Percentiles rank a stretch among this genome's conserved stretches.
phyloP scores from a whole-genome alignment of 1,140 invertebrate species.

The Vanessa atalanta region DNA sequence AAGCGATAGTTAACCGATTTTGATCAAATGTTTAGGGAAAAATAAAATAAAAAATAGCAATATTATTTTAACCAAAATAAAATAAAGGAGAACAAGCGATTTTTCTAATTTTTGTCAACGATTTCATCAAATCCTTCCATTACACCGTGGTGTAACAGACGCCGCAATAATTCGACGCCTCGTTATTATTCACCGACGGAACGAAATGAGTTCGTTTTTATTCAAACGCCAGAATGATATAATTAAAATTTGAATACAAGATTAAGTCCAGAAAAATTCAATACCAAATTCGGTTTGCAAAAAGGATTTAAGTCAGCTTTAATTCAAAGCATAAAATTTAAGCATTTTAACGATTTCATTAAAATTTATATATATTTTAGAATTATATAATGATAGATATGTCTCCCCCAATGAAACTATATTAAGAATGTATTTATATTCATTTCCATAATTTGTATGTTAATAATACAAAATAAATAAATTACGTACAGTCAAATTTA shows the following conservation, averaged over 20 bases:
- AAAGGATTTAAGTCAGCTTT: constrained; percentile 25
- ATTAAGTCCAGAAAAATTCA: constrained; percentile 75
- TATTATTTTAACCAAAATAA: too few relatives aligned
- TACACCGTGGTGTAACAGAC: constrained; percentile 56
- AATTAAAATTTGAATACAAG: constrained; percentile 79
- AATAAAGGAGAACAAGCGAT: too few relatives aligned
- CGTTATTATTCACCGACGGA: constrained; percentile 73
- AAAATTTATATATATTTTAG: neutral
- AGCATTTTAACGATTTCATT: neutral
- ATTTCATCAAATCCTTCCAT: constrained; percentile 26
- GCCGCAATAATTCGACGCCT: constrained; percentile 59
- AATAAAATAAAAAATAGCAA: too few relatives aligned
- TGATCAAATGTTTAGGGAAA: too few relatives aligned
- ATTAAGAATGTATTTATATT: too few relatives aligned
- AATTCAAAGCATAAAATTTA: constrained; percentile 4
- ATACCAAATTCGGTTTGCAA: constrained; percentile 55
- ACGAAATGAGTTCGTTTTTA: constrained; percentile 77
- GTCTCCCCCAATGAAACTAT: too few relatives aligned
- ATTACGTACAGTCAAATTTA: neutral
- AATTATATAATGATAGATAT: neutral
- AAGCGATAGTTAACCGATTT: too few relatives aligned
- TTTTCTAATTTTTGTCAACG: neutral
- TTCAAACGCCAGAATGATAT: constrained; percentile 78
- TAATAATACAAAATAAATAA: neutral
- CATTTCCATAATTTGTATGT: neutral